Evolutionary conservation across 2,888 invertebrate genomes (phyloP).

Genomic region (Pocota personata): DNA sequence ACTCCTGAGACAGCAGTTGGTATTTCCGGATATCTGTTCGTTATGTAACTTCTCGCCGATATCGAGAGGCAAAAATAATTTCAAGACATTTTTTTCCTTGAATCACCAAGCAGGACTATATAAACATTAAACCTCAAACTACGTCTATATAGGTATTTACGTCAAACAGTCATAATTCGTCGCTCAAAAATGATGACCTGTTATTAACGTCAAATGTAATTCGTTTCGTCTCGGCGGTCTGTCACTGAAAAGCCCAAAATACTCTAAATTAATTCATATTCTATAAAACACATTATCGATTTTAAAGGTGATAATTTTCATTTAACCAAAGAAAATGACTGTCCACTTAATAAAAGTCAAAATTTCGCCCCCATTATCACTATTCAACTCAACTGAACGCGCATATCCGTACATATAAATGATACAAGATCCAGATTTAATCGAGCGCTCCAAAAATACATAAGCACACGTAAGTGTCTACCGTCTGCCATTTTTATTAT

Average conservation of each 20-base stretch:
- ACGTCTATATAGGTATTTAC: too few species aligned
- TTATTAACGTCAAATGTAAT: not conserved
- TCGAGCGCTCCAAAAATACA: not conserved
- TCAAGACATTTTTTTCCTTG: too few species aligned
- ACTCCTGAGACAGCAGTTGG: too few species aligned
- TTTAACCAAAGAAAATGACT: not conserved
- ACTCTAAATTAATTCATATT: not conserved
- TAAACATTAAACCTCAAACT: too few species aligned
- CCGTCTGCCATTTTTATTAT: conserved; percentile 15
- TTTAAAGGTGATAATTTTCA: not conserved
- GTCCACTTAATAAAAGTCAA: not conserved
- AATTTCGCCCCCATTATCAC: not conserved
- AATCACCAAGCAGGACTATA: too few species aligned
- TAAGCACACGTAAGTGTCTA: not conserved
- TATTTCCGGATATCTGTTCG: too few species aligned
- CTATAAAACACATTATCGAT: not conserved
- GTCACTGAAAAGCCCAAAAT: not conserved
- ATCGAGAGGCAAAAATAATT: too few species aligned
- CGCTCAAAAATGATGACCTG: not conserved
- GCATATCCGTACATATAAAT: not conserved
- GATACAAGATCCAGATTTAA: not conserved
- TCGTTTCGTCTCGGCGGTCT: not conserved
- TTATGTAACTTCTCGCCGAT: too few species aligned
- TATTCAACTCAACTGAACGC: not conserved
- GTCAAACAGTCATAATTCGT: not conserved